These are phyloP conservation scores for Theodoxus fluviatilis DNA, from an alignment of 2,888 invertebrate genomes.

Conservation along the genomic window DNA sequence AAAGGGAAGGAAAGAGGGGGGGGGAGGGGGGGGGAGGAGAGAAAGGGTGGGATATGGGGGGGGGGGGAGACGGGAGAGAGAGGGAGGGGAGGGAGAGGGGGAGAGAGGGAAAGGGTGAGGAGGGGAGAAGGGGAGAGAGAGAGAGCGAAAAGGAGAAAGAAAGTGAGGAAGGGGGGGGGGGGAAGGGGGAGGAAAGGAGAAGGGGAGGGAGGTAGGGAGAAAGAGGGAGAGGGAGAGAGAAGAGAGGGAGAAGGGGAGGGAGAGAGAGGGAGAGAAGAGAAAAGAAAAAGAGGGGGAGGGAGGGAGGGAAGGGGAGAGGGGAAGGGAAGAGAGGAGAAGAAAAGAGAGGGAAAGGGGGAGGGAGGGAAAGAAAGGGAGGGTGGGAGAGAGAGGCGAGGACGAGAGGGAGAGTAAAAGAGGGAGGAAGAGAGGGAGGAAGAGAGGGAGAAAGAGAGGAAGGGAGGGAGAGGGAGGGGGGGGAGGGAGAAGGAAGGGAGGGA, in stretches of 20 bases:
- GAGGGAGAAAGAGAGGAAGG: conserved; percentile 6
- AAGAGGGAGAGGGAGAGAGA: background rate
- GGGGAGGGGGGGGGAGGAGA: background rate
- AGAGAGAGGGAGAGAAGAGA: too few species aligned
- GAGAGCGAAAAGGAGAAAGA: conserved; percentile 1
- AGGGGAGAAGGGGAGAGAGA: background rate
- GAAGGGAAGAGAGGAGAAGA: background rate
- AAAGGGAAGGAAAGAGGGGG: background rate
- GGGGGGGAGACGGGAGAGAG: background rate
- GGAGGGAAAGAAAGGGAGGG: background rate
- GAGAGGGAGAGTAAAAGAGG: background rate
- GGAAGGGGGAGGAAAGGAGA: background rate
- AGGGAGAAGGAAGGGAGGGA: background rate
- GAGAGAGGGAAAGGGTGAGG: background rate
- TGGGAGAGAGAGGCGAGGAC: background rate
- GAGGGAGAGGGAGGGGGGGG: conserved; percentile 1
- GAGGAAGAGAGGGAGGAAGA: background rate
- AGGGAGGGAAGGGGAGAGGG: background rate
- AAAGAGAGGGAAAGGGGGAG: background rate
- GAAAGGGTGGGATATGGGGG: background rate
- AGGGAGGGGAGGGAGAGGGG: background rate
- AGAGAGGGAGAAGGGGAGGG: background rate
- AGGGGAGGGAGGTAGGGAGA: background rate
- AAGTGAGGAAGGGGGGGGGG: background rate
- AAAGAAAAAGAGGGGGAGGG: background rate